A percentile compares a stretch with the other conserved stretches of the same genome.
Evolutionary conservation across 2,797 vertebrate species (phyloP).

Genomic region (Enteromius treurensis): DNA sequence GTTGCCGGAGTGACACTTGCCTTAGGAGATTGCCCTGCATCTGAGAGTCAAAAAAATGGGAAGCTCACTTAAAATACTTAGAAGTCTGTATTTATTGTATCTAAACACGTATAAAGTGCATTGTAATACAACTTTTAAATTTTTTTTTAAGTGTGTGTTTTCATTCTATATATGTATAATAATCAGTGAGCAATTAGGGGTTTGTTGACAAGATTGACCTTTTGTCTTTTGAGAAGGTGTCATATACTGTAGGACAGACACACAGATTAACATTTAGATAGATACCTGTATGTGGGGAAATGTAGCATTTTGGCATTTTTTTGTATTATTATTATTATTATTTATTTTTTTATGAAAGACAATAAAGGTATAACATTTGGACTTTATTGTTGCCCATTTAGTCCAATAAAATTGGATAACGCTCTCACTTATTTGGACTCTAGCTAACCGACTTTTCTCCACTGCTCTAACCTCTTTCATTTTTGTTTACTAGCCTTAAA

Average conservation of each 20-base stretch:
- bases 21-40: background rate
- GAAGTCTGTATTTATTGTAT: background rate
- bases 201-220: background rate
- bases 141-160: background rate
- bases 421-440: background rate
- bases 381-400: background rate
- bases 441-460: background rate
- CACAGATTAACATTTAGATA: slow-evolving; percentile 5
- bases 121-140: background rate
- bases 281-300: background rate
- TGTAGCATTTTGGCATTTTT: background rate
- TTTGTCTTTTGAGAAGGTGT: background rate
- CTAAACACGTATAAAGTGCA: background rate
- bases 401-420: background rate
- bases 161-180: background rate
- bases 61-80: background rate
- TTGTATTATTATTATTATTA: no score
- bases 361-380: background rate
- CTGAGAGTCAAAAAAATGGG: background rate
- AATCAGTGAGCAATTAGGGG: background rate
- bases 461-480: background rate
- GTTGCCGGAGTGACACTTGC: background rate
- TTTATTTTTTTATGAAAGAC: background rate
- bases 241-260: background rate
- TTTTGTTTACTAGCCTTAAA: slow-evolving; percentile 34